Evolutionary conservation across 2,888 invertebrate species (phyloP).

Genomic region (Andrena fulva): DNA sequence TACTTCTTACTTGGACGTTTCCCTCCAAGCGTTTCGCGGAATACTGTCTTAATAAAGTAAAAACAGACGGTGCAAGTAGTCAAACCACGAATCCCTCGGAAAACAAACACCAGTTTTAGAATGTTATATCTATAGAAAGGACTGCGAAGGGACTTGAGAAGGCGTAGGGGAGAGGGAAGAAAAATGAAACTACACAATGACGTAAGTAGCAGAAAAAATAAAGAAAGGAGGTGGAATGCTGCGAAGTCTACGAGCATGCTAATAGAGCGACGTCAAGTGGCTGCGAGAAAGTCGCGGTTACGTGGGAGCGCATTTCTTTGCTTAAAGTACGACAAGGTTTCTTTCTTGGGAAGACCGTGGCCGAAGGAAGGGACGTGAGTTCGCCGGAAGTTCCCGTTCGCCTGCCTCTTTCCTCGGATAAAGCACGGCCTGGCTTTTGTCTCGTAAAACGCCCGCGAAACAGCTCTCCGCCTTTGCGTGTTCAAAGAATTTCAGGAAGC

Average conservation of each 20-base stretch:
- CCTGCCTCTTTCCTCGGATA: conserved; percentile 32
- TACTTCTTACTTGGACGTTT: conserved; percentile 20
- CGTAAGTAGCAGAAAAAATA: conserved; percentile 16
- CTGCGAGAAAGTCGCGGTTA: conserved; percentile 39
- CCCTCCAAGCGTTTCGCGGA: not conserved
- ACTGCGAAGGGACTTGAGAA: not conserved
- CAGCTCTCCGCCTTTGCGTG: conserved; percentile 46
- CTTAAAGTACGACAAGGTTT: conserved; percentile 57
- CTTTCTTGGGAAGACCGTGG: conserved; percentile 12
- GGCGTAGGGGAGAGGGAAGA: not conserved
- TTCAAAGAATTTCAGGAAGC: conserved; percentile 44
- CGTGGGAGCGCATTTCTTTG: conserved; percentile 48
- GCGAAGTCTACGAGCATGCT: conserved; percentile 11
- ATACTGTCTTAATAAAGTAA: not conserved
- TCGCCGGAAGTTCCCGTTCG: conserved; percentile 50
- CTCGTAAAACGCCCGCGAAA: conserved; percentile 43
- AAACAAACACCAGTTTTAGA: not conserved
- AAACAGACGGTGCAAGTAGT: not conserved
- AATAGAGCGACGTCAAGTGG: conserved; percentile 53
- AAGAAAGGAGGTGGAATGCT: not conserved
- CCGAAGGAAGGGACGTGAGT: conserved; percentile 26
- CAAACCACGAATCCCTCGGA: not conserved
- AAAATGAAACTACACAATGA: not conserved
- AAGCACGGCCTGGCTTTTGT: conserved; percentile 52
- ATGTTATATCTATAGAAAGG: conserved; percentile 2